A percentile compares a stretch with the other conserved stretches of the same genome.
These are phyloP conservation scores for Typhlichthys eigenmanni DNA, from an alignment of 2,797 vertebrate species.

Conservation along the genomic window DNA sequence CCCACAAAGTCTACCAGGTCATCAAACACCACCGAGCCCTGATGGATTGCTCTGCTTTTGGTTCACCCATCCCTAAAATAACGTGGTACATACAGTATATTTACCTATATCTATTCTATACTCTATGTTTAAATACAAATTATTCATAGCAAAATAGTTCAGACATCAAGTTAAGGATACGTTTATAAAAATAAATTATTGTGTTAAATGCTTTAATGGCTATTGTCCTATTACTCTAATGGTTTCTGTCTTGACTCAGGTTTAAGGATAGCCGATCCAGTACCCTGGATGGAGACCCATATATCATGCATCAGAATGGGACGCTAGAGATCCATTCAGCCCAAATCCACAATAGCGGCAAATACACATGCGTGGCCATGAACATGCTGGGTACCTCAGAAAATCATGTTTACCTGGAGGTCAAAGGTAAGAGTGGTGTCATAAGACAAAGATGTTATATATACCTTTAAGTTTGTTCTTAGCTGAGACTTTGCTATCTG, in stretches of 20 bases:
- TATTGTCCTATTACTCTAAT: not conserved
- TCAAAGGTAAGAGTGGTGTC: conserved; percentile 87
- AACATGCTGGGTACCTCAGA: conserved; percentile 87
- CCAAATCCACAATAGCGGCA: conserved; percentile 83
- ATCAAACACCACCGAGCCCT: conserved; percentile 84
- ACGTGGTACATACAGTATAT: conserved; percentile 78
- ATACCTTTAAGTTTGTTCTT: not conserved
- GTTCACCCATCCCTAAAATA: conserved; percentile 91
- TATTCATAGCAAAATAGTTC: not conserved
- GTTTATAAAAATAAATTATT: not conserved
- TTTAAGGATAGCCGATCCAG: conserved; percentile 89
- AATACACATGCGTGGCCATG: conserved; percentile 89
- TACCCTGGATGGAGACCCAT: conserved; percentile 83
- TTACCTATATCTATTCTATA: not conserved
- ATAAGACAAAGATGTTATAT: not conserved
- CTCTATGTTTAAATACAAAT: not conserved
- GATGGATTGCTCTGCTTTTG: conserved; percentile 89
- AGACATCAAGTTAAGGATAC: not conserved
- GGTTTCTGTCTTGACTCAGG: conserved; percentile 70
- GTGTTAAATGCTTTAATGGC: conserved; percentile 12
- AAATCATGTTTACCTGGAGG: conserved; percentile 89
- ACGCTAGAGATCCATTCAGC: conserved; percentile 87
- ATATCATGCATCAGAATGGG: conserved; percentile 87
- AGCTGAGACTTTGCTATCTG: not conserved
- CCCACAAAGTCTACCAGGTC: conserved; percentile 89